Evolutionary conservation across 2,797 vertebrate genomes (phyloP).

Genomic region (Aselliscus stoliczkanus): DNA sequence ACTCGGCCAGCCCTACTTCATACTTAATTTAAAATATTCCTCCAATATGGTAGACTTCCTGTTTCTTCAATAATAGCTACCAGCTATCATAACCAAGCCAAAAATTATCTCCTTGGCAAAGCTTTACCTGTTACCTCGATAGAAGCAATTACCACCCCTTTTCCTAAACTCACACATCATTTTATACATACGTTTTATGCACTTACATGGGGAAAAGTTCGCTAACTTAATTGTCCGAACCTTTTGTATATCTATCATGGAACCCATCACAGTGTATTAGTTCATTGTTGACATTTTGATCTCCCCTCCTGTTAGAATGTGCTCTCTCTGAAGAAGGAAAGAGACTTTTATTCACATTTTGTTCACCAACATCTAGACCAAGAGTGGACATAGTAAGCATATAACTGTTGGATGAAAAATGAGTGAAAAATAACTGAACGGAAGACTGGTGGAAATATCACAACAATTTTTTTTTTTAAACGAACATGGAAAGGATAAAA

Average conservation of each 20-base stretch:
- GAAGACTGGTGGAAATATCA: not conserved
- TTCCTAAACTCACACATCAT: not conserved
- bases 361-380: not conserved
- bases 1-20: no score
- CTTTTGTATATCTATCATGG: not conserved
- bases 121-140: not conserved
- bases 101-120: not conserved
- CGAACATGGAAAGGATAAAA: not conserved
- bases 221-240: no score
- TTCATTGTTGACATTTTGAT: not conserved
- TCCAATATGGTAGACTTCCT: not conserved
- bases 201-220: no score
- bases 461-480: not conserved
- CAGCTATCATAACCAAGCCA: not conserved
- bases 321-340: not conserved
- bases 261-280: not conserved
- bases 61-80: not conserved
- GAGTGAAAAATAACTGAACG: not conserved
- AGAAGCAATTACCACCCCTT: not conserved
- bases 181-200: not conserved
- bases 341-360: not conserved
- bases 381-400: not conserved
- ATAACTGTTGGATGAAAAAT: not conserved
- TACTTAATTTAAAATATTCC: not conserved
- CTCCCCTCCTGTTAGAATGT: not conserved